These are phyloP conservation scores for Drosophila sordidapex DNA, from an alignment of 2,888 invertebrate genomes.

Conservation along the genomic window DNA sequence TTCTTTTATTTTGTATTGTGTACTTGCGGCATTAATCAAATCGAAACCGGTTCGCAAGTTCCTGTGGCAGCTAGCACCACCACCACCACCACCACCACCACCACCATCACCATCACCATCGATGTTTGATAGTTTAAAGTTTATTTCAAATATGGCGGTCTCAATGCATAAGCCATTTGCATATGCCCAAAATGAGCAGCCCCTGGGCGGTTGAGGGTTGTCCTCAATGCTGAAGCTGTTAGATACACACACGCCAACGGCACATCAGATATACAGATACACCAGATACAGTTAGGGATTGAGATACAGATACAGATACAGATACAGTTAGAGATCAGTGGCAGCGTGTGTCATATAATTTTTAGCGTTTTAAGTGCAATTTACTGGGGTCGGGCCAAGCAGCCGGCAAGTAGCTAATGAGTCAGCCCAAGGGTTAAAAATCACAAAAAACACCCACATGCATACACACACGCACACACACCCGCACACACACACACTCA, in stretches of 20 bases:
- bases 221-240: slow-evolving; percentile 56
- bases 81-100: slow-evolving; percentile 5
- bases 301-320: slow-evolving; percentile 25
- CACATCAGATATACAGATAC: neutral
- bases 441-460: slow-evolving; percentile 43
- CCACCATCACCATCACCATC: slow-evolving; percentile 14
- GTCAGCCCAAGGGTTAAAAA: slow-evolving; percentile 69
- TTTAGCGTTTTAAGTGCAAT: slow-evolving; percentile 80
- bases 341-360: slow-evolving; percentile 76
- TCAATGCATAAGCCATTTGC: slow-evolving; percentile 56
- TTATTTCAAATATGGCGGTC: slow-evolving; percentile 76
- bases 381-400: slow-evolving; percentile 39
- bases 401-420: slow-evolving; percentile 60
- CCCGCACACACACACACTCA: neutral
- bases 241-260: slow-evolving; percentile 46
- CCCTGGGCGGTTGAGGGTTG: slow-evolving; percentile 54
- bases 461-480: slow-evolving; percentile 5
- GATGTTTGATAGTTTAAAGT: slow-evolving; percentile 69
- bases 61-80: slow-evolving; percentile 57
- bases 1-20: slow-evolving; percentile 22
- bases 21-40: slow-evolving; percentile 71
- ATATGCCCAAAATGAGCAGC: slow-evolving; percentile 75
- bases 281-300: slow-evolving; percentile 6
- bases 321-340: slow-evolving; percentile 18
- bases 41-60: slow-evolving; percentile 68